Conservation (phyloP, 1,140 invertebrate species). For the Drosophila pruinosa region DNA sequence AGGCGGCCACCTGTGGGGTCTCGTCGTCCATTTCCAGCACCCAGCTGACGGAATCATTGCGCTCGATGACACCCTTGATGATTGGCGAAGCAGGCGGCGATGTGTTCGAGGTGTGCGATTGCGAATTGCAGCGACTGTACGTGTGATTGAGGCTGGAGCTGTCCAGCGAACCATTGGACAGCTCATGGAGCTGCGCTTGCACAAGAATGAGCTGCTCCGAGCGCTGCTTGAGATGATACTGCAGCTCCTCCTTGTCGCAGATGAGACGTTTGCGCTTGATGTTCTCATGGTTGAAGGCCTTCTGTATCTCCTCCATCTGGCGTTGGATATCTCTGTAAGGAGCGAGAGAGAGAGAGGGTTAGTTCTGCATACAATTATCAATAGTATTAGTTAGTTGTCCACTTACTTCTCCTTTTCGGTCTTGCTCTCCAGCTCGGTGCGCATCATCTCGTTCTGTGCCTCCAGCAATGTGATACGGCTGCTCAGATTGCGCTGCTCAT, state of each 20-base stretch:
- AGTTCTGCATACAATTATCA: background rate
- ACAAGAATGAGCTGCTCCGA: slow-evolving; percentile 81
- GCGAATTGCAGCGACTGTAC: slow-evolving; percentile 31
- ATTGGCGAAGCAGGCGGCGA: slow-evolving; percentile 86
- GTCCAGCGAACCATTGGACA: slow-evolving; percentile 38
- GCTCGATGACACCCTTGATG: slow-evolving; percentile 91
- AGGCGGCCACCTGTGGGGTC: slow-evolving; percentile 86
- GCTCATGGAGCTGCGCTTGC: slow-evolving; percentile 64
- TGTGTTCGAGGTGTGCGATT: slow-evolving; percentile 25
- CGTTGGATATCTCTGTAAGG: slow-evolving; percentile 84
- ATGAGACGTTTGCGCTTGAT: slow-evolving; percentile 90
- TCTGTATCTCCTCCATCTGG: slow-evolving; percentile 88
- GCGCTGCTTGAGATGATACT: slow-evolving; percentile 92
- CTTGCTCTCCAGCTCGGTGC: slow-evolving; percentile 87
- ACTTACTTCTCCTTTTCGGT: slow-evolving; percentile 85
- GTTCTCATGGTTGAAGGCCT: slow-evolving; percentile 87
- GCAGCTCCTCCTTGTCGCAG: slow-evolving; percentile 93
- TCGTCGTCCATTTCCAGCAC: slow-evolving; percentile 90
- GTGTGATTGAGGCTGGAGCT: slow-evolving; percentile 12
- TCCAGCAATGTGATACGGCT: slow-evolving; percentile 85
- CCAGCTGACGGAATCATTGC: slow-evolving; percentile 92
- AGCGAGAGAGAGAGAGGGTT: background rate
- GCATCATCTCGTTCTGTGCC: slow-evolving; percentile 88
- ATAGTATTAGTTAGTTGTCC: background rate
- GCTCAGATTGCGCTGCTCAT: slow-evolving; percentile 84